Evolutionary conservation across 2,888 invertebrate species (phyloP), one percentile per base, ranked within the genome.

Genomic region (Colostygia pectinataria): DNA sequence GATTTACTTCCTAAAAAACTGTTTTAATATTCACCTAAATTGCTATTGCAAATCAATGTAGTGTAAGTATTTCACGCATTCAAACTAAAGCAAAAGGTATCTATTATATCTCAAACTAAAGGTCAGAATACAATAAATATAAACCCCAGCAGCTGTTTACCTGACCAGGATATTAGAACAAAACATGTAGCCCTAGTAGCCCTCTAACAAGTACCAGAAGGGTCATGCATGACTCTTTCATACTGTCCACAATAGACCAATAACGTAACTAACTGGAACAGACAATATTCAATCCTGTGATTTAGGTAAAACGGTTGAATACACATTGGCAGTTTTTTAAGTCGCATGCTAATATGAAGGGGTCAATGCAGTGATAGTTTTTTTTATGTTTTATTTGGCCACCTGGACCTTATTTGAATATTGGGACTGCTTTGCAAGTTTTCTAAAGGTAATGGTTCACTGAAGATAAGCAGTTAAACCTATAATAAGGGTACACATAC

Each of bases 371-470:
- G 72, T 68, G 60, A 70, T 59, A 51, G 52, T 68, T 74, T 77
- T 77, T 70, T 65, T 65, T 44, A 46, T 51, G 34, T 58, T 27
- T 43, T 45, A 31, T 61, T 63, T 59, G 73, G 76, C 66, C 84
- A 85, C 79, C 84, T 84, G 84, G 82, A 52, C 34, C 53, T 61
- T 25, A 68, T 75, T 75, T 75, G 66, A 70, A 74, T 69, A 40
- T 58, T 5, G 31, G 20, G 20, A 20, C 6, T 20, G 18, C 32
- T 20, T 34, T 12, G 31, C 31, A 32, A 32, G 12, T 0, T 3
- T 18, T 18, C n/a, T n/a, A n/a, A n/a, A n/a, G n/a, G n/a, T n/a
- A n/a, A n/a, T n/a, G n/a, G n/a, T n/a, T n/a, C n/a, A n/a, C n/a
- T n/a, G n/a, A n/a, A n/a, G n/a, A n/a, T n/a, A n/a, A n/a, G n/a